Evolutionary conservation across 1,140 invertebrate genomes (phyloP), one percentile per base, ranked within the genome.

Genomic region (Drosophila bocqueti): DNA sequence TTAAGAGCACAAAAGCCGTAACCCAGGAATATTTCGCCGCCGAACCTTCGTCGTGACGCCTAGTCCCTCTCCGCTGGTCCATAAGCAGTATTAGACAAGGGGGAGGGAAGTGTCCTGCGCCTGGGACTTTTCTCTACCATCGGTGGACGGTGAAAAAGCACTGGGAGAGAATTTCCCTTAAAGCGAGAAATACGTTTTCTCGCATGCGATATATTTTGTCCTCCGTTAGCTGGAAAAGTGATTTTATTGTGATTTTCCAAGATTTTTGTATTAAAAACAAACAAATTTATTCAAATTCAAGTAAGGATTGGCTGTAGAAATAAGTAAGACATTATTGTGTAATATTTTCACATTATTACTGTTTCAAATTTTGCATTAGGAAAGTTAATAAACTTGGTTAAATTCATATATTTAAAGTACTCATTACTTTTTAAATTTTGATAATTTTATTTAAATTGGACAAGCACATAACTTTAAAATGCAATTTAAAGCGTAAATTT

Each of bases 81-180:
- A 52, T 21, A 47, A 38, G 15, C 38, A 50, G 40, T 40, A 18
- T 50, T 46, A 34, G 52, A 54, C 34, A 38, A 40, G 31, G 36
- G 13, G 24, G 46, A 40, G 31, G 40, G 40, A 73, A 68, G 65
- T 52, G 55, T 74, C 58, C 61, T 67, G 73, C 75, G 78, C 24
- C 49, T 68, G 57, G 67, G 69, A 66, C 57, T 74, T 83, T 69
- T 67, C 38, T 47, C 34, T 43, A 24, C 8, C 8, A 26, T 5
- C 43, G 47, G 4, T 42, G 34, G n/a, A 13, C 42, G 34, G n/a
- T 21, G 31, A 13, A 60, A 55, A 36, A n/a, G 31, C 34, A 26
- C 16, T 4, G 5, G 40, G 82, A 84, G 81, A 85, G 50, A 86
- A 85, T 86, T 86, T 81, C 83, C 83, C 75, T 26, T 0, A 13